Evolutionary conservation across 2,113 vertebrate species (phyloP).

Genomic region (Cervus canadensis): DNA sequence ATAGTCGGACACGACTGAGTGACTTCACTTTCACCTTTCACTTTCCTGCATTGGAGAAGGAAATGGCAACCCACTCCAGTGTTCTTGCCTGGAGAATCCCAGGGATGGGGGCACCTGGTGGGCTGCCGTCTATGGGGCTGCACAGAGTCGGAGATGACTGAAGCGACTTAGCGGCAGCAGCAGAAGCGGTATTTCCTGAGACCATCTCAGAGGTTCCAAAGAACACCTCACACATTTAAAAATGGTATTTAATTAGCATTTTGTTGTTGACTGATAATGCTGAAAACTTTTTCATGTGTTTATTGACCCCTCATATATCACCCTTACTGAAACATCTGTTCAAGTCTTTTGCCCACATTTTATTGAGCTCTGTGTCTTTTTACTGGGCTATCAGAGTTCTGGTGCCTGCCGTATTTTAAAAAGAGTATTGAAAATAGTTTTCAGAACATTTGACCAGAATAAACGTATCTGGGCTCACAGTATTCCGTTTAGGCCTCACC

Average conservation of each 20-base stretch:
- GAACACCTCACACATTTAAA: background rate
- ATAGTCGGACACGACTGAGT: no score
- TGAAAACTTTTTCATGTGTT: background rate
- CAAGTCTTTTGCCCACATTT: background rate
- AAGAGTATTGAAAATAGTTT: background rate
- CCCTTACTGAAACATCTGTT: background rate
- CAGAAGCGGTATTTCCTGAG: background rate
- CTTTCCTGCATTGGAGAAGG: no score
- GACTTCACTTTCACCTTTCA: no score
- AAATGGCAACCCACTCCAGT: no score
- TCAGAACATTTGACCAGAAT: conserved; percentile 11
- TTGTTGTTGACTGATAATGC: background rate
- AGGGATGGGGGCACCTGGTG: no score
- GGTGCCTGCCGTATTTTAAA: background rate
- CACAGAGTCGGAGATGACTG: no score
- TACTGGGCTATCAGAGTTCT: background rate
- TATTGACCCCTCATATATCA: background rate
- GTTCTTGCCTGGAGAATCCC: no score
- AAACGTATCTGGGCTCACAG: background rate
- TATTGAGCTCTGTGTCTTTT: background rate
- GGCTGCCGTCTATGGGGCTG: no score
- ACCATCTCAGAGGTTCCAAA: background rate
- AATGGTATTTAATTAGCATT: background rate
- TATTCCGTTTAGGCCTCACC: background rate
- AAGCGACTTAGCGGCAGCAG: no score